A percentile compares a stretch with the other conserved stretches of the same genome.
Evolutionary conservation across 2,113 vertebrate species (phyloP).

Genomic region (Microcebus griseorufus): DNA sequence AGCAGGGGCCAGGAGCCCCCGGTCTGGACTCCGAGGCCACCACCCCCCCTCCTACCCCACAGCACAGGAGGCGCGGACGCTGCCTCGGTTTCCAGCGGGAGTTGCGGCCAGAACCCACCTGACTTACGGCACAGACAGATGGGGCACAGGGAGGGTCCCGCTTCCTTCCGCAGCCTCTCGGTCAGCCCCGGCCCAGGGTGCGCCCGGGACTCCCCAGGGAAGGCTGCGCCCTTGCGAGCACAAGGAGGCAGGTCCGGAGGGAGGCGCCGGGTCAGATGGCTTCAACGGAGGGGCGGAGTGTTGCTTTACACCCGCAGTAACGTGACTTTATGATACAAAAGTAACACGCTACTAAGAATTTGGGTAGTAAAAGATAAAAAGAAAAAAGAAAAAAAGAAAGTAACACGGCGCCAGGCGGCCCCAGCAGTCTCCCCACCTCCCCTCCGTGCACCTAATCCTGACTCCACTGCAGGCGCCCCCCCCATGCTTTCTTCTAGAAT

Average conservation of each 20-base stretch:
- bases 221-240: not conserved
- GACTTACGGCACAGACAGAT: not conserved
- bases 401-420: not conserved
- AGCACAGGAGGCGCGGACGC: too few species aligned
- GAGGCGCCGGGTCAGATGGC: not conserved
- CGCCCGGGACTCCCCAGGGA: not conserved
- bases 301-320: not conserved
- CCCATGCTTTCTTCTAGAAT: not conserved
- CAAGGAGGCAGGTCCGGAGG: not conserved
- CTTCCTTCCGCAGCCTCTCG: too few species aligned
- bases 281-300: not conserved
- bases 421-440: too few species aligned
- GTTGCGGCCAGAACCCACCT: not conserved
- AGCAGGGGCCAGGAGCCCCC: not conserved
- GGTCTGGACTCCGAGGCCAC: not conserved
- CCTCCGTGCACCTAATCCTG: not conserved
- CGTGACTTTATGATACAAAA: not conserved
- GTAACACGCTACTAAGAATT: too few species aligned
- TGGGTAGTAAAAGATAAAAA: too few species aligned
- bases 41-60: too few species aligned
- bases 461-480: too few species aligned
- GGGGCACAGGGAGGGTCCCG: not conserved
- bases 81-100: too few species aligned
- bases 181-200: not conserved
- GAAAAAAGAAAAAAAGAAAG: too few species aligned